These are phyloP conservation scores for Platysteira castanea DNA, from an alignment of 2,113 vertebrate genomes.

Conservation along the genomic window DNA sequence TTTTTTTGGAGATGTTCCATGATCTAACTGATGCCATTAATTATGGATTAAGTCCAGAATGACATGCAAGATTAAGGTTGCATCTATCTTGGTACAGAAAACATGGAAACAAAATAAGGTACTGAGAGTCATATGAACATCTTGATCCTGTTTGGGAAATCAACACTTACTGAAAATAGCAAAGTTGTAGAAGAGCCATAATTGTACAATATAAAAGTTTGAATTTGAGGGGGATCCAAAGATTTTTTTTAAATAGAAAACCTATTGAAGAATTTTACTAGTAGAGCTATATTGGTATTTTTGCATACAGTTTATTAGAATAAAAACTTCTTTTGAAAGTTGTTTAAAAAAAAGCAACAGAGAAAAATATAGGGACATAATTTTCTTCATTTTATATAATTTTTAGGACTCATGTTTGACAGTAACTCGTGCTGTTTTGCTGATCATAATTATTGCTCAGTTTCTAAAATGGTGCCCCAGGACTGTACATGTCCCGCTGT, in stretches of 20 bases:
- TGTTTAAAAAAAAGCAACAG: background rate
- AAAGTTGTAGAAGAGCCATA: background rate
- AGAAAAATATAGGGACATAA: background rate
- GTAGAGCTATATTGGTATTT: background rate
- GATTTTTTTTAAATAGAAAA: background rate
- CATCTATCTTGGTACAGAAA: background rate
- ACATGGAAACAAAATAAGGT: background rate
- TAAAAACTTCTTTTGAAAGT: background rate
- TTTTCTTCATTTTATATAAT: background rate
- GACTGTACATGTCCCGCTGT: fast-evolving
- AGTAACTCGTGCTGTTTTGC: background rate
- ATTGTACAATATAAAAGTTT: background rate
- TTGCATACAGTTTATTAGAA: background rate
- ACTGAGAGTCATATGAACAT: background rate
- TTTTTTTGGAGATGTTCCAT: background rate
- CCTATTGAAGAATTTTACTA: background rate
- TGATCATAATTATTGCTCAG: background rate
- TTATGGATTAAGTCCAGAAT: background rate
- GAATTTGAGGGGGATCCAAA: background rate
- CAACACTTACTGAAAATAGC: background rate
- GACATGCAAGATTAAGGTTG: background rate
- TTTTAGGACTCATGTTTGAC: background rate
- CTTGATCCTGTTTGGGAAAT: background rate
- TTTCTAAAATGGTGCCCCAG: background rate
- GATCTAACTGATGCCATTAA: background rate